Conservation (phyloP, 2,113 vertebrate genomes). For the Lophotis ruficrista region DNA sequence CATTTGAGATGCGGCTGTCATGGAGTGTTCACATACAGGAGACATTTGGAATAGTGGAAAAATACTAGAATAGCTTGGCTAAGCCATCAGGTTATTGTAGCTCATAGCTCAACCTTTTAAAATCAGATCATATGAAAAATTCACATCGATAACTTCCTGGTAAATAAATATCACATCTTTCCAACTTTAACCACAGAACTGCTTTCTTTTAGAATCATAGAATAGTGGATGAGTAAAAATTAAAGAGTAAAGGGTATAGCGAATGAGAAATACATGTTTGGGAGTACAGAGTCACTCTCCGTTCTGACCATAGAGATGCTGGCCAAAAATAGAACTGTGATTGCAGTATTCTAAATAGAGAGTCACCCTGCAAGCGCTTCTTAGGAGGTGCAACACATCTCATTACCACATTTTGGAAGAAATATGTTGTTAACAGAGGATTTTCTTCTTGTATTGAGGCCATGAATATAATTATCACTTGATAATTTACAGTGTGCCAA, state of each 20-base stretch:
- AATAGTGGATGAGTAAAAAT: conserved; percentile 19
- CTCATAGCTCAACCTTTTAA: conserved; percentile 9
- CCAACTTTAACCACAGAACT: neutral
- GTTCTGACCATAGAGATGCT: conserved; percentile 42
- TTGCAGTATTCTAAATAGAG: conserved; percentile 62
- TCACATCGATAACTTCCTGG: neutral
- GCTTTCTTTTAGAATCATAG: neutral
- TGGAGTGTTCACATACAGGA: conserved; percentile 18
- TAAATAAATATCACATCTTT: neutral
- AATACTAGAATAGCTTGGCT: conserved; percentile 29
- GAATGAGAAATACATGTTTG: conserved; percentile 23
- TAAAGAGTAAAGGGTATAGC: neutral
- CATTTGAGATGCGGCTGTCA: conserved; percentile 36
- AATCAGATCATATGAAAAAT: neutral
- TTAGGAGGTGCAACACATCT: conserved; percentile 68
- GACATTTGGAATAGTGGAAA: conserved; percentile 46
- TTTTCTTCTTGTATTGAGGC: conserved; percentile 75
- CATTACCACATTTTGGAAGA: conserved; percentile 69
- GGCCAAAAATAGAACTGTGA: conserved; percentile 60
- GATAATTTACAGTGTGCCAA: conserved; percentile 75
- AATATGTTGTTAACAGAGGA: conserved; percentile 69
- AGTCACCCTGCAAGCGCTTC: conserved; percentile 64
- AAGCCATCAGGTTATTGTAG: conserved; percentile 3
- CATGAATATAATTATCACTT: conserved; percentile 76
- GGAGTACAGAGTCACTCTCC: conserved; percentile 24